Evolutionary conservation across 2,888 invertebrate genomes (phyloP), one percentile per base, ranked within the genome.

Genomic region (Trachelus stipa): DNA sequence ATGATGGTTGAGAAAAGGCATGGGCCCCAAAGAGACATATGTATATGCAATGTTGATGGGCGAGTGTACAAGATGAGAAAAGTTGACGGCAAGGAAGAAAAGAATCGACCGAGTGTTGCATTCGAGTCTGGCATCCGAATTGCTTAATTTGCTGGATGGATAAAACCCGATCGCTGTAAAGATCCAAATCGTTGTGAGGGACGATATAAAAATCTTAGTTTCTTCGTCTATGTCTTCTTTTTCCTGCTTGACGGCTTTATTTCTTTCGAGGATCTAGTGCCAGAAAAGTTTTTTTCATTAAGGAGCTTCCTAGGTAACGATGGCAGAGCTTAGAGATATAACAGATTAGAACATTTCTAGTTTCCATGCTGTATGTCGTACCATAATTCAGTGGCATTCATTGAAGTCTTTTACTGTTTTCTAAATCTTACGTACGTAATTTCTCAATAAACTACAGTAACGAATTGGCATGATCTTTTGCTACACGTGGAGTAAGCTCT

Each of bases 111-210:
- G 12, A 71, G 71, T 34, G 34, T 34, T n/a, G 31, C 30, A 71
- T 33, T 84, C 76, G 73, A 81, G 80, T 82, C 82, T 80, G 79
- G 82, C 84, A 84, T 86, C 81, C 76, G 79, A 86, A 86, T 86
- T 84, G 82, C 84, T 85, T 83, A 82, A 86, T 86, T 86, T 85
- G 74, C 83, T 73, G 74, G 23, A 68, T 69, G 56, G 23, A 71
- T 34, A 31, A 71, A 71, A 12, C 71, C 79, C 2, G 76, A 78
- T 56, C 68, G 71, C 71, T 6, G 71, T 31, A 71, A 71, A 71
- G 71, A 71, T 71, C 31, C 30, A 23, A 71, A 15, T 33, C 31
- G 71, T 30, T 71, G 31, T 71, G 30, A 31, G 23, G 31, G 34
- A 34, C 15, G 11, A 23, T 33, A 71, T 71, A 11, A 30, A 71